Evolutionary conservation across 1,140 invertebrate genomes (phyloP), one percentile per base, ranked within the genome.

Genomic region (Drosophila grimshawi): DNA sequence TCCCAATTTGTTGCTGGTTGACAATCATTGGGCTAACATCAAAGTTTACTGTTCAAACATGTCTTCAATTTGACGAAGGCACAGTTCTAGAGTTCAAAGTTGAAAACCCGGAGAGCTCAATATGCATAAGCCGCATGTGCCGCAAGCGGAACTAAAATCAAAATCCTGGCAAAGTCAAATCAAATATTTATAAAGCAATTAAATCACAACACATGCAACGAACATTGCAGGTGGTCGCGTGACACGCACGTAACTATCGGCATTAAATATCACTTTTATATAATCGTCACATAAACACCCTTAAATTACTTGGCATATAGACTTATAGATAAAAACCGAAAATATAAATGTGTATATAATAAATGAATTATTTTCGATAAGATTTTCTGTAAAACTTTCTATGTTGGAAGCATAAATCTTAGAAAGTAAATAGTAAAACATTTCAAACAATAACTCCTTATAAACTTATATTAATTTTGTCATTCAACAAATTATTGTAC

Each of bases 111-210:
- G 29, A 33, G 8, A 49, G 6, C 48, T 53, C 35, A 55, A 62
- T 68, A 61, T 30, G 57, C 64, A 74, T 73, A 61, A 63, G 70
- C 48, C 70, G 5, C 32, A 48, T 65, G 56, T n/a, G 45, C 52
- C n/a, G 27, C 35, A 37, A 29, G 19, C 19, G 33, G 19, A 29
- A 48, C 43, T 70, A 37, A 39, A 69, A 56, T 45, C 56, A 6
- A 67, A 78, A 69, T 61, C 59, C 74, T 62, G 66, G 52, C 11
- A 59, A n/a, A 8, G 0, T 2, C 2, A 55, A 49, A 81, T 86
- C 35, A 86, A 86, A 76, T 76, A 86, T 86, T 86, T 70, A 79
- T 67, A 53, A 19, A 66, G 67, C 83, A 88, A 88, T 88, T 76
- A 76, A 88, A 55, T 19, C 56, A 43, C 30, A 37, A 27, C 37